Conservation (phyloP, 2,888 invertebrate species). For the Thecocarcelia acutangulata region DNA sequence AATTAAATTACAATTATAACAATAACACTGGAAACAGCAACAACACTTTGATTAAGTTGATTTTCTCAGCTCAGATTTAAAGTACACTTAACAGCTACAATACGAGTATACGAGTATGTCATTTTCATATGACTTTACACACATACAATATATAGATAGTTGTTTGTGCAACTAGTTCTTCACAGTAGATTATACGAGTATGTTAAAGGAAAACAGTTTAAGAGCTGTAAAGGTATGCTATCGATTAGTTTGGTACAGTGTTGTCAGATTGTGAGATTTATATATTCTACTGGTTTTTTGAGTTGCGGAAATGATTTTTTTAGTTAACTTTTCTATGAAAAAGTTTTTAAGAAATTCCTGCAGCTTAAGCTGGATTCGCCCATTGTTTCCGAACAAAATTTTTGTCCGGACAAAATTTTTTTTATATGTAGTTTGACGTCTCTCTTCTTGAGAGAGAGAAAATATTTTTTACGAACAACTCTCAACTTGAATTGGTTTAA, state of each 20-base stretch:
- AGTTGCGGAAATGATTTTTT: too few species aligned
- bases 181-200: conserved; percentile 44
- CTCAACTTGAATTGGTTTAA: too few species aligned
- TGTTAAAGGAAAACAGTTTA: conserved; percentile 4
- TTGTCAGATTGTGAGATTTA: background rate
- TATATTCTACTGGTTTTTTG: background rate
- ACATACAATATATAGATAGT: background rate
- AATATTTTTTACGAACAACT: too few species aligned
- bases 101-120: too few species aligned
- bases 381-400: too few species aligned
- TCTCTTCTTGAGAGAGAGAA: too few species aligned
- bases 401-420: too few species aligned
- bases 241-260: background rate
- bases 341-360: too few species aligned
- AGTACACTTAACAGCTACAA: background rate
- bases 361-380: too few species aligned
- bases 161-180: conserved; percentile 23
- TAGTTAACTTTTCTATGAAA: too few species aligned
- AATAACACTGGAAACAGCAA: background rate
- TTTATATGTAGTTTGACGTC: too few species aligned
- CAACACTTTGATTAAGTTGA: conserved; percentile 40
- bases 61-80: conserved; percentile 61
- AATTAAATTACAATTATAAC: conserved; percentile 62
- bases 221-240: conserved; percentile 3
- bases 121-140: background rate